Percentiles rank a stretch among this genome's conserved stretches.
phyloP scores from a whole-genome alignment of 2,888 invertebrate species.

The Laothoe populi region DNA sequence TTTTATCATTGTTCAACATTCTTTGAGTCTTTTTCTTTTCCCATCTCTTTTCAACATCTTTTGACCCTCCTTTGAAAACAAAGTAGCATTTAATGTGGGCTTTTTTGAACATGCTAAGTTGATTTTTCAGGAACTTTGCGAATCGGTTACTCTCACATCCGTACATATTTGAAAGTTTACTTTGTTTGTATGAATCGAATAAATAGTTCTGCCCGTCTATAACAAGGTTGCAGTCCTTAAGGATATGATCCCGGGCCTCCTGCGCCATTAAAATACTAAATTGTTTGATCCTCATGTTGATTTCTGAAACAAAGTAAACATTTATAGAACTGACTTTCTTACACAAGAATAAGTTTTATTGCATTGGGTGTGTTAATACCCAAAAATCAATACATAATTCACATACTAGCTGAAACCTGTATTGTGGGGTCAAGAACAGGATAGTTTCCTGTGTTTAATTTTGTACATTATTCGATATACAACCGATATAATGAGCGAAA shows the following conservation, averaged over 20 bases:
- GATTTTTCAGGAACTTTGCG: conserved; percentile 42
- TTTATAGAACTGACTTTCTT: too few relatives aligned
- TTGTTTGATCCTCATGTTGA: conserved; percentile 18
- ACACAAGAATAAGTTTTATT: too few relatives aligned
- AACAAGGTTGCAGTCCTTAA: conserved; percentile 49
- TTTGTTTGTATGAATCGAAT: conserved; percentile 40
- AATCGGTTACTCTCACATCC: conserved; percentile 53
- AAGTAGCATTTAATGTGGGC: conserved; percentile 53
- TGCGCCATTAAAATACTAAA: neutral
- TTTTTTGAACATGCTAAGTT: conserved; percentile 45
- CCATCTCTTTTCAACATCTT: conserved; percentile 36
- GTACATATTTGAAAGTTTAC: conserved; percentile 36
- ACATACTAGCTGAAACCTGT: too few relatives aligned
- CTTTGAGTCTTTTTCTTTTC: conserved; percentile 20
- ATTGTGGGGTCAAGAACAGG: too few relatives aligned
- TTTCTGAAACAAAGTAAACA: conserved; percentile 13
- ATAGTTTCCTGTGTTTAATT: too few relatives aligned
- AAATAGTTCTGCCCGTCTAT: conserved; percentile 56
- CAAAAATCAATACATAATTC: too few relatives aligned
- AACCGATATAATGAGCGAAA: too few relatives aligned
- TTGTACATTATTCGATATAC: too few relatives aligned
- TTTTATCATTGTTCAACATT: neutral
- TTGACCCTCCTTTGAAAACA: conserved; percentile 54
- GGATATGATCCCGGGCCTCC: neutral
- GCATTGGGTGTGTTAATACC: too few relatives aligned